These are phyloP conservation scores for Erebia epiphron DNA, from an alignment of 2,888 invertebrate species.

Conservation along the genomic window DNA sequence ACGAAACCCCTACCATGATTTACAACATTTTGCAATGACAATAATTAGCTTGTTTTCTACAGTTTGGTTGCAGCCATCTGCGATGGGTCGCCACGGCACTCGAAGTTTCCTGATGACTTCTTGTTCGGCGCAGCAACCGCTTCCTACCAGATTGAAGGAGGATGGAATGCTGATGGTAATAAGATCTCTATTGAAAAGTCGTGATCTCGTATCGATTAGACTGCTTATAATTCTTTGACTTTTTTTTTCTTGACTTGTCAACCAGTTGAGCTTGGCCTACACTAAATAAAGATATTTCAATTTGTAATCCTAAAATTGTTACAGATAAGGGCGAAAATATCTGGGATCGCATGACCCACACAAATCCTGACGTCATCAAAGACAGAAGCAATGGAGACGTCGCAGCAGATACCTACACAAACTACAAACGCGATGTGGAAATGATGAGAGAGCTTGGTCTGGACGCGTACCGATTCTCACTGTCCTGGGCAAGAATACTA, in stretches of 20 bases:
- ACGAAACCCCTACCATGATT: too few species aligned
- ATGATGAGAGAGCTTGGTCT: slow-evolving; percentile 71
- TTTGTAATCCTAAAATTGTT: slow-evolving; percentile 57
- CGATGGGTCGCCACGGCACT: slow-evolving; percentile 53
- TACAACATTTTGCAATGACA: not conserved
- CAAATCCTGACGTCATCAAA: slow-evolving; percentile 50
- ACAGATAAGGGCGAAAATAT: slow-evolving; percentile 61
- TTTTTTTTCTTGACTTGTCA: too few species aligned
- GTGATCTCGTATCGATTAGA: too few species aligned
- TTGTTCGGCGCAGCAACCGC: slow-evolving; percentile 25
- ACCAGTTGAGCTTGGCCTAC: too few species aligned
- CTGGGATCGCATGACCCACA: slow-evolving; percentile 64
- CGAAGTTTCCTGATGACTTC: slow-evolving; percentile 30
- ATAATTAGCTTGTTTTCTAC: not conserved
- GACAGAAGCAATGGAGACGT: slow-evolving; percentile 79
- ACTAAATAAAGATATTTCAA: too few species aligned
- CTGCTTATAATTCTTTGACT: not conserved
- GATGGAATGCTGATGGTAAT: slow-evolving; percentile 28
- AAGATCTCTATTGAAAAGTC: not conserved
- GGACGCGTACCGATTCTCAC: slow-evolving; percentile 79
- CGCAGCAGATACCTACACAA: slow-evolving; percentile 83
- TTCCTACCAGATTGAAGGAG: slow-evolving; percentile 30
- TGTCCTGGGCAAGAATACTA: slow-evolving; percentile 85
- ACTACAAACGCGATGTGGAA: slow-evolving; percentile 81
- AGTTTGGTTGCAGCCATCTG: slow-evolving; percentile 48